Evolutionary conservation across 2,888 invertebrate genomes (phyloP).

Genomic region (Drosophila heteroneura): DNA sequence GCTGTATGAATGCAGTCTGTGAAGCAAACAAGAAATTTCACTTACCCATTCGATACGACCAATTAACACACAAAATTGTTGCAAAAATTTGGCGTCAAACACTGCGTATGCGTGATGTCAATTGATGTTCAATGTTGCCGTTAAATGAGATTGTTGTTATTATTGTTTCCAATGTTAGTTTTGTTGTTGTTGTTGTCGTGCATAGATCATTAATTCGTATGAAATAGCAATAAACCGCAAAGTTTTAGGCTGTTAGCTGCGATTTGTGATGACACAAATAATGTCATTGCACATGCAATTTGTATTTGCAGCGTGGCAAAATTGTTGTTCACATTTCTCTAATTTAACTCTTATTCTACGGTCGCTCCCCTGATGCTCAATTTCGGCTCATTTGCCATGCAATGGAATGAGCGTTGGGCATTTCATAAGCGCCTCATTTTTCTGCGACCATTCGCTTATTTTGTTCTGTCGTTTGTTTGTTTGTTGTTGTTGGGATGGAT

Average conservation of each 20-base stretch:
- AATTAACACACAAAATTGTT: slow-evolving; percentile 52
- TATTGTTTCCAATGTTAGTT: slow-evolving; percentile 6
- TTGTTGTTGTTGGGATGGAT: slow-evolving; percentile 9
- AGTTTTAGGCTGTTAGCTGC: slow-evolving; percentile 11
- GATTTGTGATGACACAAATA: slow-evolving; percentile 48
- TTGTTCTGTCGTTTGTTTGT: slow-evolving; percentile 4
- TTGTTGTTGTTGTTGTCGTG: slow-evolving; percentile 8
- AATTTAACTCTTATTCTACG: slow-evolving; percentile 7
- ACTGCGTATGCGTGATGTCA: slow-evolving; percentile 57
- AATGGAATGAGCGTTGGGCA: neutral
- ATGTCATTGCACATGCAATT: slow-evolving; percentile 45
- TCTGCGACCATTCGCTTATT: slow-evolving; percentile 8
- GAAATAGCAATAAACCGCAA: slow-evolving; percentile 16
- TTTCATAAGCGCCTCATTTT: slow-evolving; percentile 9
- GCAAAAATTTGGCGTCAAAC: slow-evolving; percentile 29
- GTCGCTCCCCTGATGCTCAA: neutral
- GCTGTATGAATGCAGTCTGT: slow-evolving; percentile 22
- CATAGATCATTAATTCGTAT: slow-evolving; percentile 33
- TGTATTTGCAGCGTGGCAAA: slow-evolving; percentile 27
- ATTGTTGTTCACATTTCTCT: slow-evolving; percentile 13
- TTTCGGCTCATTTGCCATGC: neutral
- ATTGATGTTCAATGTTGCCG: slow-evolving; percentile 32
- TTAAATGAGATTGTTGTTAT: slow-evolving; percentile 6
- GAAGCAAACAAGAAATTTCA: slow-evolving; percentile 38
- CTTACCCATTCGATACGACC: slow-evolving; percentile 48